Conservation (phyloP, 2,888 invertebrate species). For the Sarcophaga subvicina region DNA sequence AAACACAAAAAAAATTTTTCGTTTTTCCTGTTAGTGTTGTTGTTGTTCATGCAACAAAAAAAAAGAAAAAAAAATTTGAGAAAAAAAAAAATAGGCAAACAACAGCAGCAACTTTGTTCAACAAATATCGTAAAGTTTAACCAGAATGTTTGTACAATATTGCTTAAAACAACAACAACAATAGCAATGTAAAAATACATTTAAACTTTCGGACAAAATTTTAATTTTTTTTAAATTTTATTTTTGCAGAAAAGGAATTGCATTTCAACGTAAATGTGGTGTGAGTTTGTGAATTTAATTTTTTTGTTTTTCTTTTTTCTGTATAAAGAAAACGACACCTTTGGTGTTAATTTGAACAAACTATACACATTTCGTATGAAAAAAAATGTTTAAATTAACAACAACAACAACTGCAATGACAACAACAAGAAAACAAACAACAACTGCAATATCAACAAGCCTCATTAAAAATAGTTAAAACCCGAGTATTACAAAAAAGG, state of each 20-base stretch:
- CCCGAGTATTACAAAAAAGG: slow-evolving; percentile 28
- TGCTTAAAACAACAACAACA: slow-evolving; percentile 7
- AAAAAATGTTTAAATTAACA: slow-evolving; percentile 20
- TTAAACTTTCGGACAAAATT: slow-evolving; percentile 5
- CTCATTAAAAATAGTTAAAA: slow-evolving; percentile 63
- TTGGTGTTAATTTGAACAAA: slow-evolving; percentile 80
- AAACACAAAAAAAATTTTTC: neutral
- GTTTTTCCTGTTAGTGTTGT: no score
- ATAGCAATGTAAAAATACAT: neutral
- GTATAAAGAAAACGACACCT: slow-evolving; percentile 78
- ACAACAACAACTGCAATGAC: slow-evolving; percentile 2
- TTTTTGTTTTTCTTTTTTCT: slow-evolving; percentile 64
- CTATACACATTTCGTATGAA: slow-evolving; percentile 71
- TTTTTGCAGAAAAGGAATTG: neutral
- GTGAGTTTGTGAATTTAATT: neutral
- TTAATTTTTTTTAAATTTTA: neutral
- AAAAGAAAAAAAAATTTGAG: neutral
- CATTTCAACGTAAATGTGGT: slow-evolving; percentile 17
- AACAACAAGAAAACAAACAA: slow-evolving; percentile 23
- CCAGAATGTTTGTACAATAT: slow-evolving; percentile 45
- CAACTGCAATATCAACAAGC: slow-evolving; percentile 54
- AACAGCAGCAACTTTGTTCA: slow-evolving; percentile 43
- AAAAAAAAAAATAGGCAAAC: slow-evolving; percentile 41
- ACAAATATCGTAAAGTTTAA: slow-evolving; percentile 52
- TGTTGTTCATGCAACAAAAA: neutral